Percentiles rank a stretch among this genome's conserved stretches.
Conservation (phyloP, 1,140 invertebrate genomes). For the Meloidogyne exigua region DNA sequence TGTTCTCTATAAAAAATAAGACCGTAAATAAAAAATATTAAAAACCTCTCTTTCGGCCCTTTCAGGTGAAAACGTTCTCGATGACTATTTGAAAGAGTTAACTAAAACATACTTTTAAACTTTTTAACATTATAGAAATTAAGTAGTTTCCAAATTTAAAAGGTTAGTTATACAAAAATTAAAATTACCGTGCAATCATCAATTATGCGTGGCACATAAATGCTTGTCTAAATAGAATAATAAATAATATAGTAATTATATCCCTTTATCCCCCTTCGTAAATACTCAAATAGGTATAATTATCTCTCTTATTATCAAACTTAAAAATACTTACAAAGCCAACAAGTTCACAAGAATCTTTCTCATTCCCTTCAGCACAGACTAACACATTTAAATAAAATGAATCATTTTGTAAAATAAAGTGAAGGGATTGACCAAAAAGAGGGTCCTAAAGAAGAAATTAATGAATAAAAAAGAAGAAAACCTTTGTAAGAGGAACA, state of each 20-base stretch:
- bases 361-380: conserved; percentile 30
- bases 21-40: not conserved
- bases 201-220: conserved; percentile 55
- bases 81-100: conserved; percentile 54
- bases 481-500: conserved; percentile 29
- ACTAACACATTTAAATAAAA: conserved; percentile 54
- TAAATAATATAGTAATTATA: not conserved
- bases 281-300: no score
- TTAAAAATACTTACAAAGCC: conserved; percentile 39
- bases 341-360: conserved; percentile 52
- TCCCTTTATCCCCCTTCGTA: no score
- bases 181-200: conserved; percentile 52
- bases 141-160: no score
- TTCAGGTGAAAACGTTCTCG: conserved; percentile 55
- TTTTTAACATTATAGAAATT: no score
- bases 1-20: conserved; percentile 16
- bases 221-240: conserved; percentile 51
- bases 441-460: conserved; percentile 46
- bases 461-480: not conserved
- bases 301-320: not conserved
- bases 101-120: conserved; percentile 14
- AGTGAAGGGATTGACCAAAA: conserved; percentile 60
- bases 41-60: conserved; percentile 33
- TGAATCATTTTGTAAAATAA: conserved; percentile 47
- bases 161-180: not conserved